These are phyloP conservation scores for Trachurus trachurus DNA, from an alignment of 2,797 vertebrate genomes.

Conservation along the genomic window DNA sequence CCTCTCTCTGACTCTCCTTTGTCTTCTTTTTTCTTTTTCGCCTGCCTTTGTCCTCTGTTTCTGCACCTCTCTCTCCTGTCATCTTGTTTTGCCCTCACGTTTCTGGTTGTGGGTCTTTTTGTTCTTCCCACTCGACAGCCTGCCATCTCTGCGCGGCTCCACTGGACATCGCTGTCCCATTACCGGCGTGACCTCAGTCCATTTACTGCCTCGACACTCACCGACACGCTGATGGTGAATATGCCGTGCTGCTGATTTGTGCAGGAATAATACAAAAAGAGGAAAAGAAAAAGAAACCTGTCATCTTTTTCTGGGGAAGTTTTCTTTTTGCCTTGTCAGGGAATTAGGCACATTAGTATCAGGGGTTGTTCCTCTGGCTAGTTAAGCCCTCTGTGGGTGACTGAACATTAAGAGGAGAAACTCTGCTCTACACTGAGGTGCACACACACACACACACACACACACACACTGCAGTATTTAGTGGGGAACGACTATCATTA, in stretches of 20 bases:
- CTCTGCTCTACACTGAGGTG: slow-evolving; percentile 2
- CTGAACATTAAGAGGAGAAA: slow-evolving; percentile 42
- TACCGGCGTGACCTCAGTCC: slow-evolving; percentile 70
- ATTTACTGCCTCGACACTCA: slow-evolving; percentile 67
- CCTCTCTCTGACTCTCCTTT: slow-evolving; percentile 23
- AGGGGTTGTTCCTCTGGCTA: slow-evolving; percentile 20
- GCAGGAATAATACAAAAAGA: slow-evolving; percentile 12
- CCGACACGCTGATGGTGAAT: slow-evolving; percentile 36
- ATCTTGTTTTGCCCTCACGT: slow-evolving; percentile 51
- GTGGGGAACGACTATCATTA: slow-evolving; percentile 57
- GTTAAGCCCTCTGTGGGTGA: slow-evolving; percentile 38
- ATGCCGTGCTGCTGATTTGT: slow-evolving; percentile 54
- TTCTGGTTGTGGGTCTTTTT: slow-evolving; percentile 1
- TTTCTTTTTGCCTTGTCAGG: slow-evolving; percentile 36
- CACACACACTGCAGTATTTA: slow-evolving; percentile 34
- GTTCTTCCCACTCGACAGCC: slow-evolving; percentile 33
- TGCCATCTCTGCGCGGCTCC: slow-evolving; percentile 62
- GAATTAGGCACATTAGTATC: slow-evolving; percentile 36
- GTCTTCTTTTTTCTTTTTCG: slow-evolving; percentile 12
- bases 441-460: neutral
- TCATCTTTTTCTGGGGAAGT: slow-evolving; percentile 12
- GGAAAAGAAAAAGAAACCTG: slow-evolving; percentile 16
- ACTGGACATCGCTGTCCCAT: slow-evolving; percentile 75
- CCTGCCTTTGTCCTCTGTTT: slow-evolving; percentile 19
- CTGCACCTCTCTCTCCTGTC: neutral